These are phyloP conservation scores for Python bivittatus DNA, from an alignment of 2,113 vertebrate genomes.

Conservation along the genomic window DNA sequence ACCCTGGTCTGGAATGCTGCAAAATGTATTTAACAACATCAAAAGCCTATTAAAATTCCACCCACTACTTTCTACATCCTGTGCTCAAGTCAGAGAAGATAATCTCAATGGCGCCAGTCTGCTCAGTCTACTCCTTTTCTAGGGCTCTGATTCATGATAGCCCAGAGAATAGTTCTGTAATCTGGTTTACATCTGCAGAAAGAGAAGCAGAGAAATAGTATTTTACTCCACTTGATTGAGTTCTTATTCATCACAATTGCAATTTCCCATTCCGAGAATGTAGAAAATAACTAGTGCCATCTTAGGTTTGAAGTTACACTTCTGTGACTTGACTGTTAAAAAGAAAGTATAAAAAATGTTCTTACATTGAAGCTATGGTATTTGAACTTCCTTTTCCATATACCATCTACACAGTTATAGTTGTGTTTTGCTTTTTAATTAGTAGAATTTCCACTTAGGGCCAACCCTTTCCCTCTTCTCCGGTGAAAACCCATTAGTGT, in stretches of 20 bases:
- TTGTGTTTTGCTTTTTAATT: neutral
- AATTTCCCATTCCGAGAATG: neutral
- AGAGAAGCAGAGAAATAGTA: fast-evolving
- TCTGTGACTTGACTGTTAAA: neutral
- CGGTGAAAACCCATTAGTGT: neutral
- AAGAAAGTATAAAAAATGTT: neutral
- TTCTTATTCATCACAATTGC: neutral
- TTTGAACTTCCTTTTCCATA: neutral
- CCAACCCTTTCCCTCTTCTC: neutral
- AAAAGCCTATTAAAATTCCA: fast-evolving
- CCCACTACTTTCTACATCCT: fast-evolving
- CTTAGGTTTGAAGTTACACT: constrained; percentile 6
- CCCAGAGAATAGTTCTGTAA: neutral
- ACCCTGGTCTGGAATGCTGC: constrained; percentile 9
- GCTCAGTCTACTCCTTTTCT: fast-evolving
- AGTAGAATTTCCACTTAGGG: neutral
- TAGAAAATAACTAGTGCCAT: constrained; percentile 3
- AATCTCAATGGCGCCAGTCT: fast-evolving
- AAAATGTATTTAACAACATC: neutral
- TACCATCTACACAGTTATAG: neutral
- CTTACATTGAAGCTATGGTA: neutral
- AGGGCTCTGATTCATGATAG: fast-evolving
- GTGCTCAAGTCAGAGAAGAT: fast-evolving
- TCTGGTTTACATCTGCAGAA: neutral
- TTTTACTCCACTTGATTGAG: neutral